A percentile compares a stretch with the other conserved stretches of the same genome.
Evolutionary conservation across 2,113 vertebrate species (phyloP).

Genomic region (Bubo blakistoni): DNA sequence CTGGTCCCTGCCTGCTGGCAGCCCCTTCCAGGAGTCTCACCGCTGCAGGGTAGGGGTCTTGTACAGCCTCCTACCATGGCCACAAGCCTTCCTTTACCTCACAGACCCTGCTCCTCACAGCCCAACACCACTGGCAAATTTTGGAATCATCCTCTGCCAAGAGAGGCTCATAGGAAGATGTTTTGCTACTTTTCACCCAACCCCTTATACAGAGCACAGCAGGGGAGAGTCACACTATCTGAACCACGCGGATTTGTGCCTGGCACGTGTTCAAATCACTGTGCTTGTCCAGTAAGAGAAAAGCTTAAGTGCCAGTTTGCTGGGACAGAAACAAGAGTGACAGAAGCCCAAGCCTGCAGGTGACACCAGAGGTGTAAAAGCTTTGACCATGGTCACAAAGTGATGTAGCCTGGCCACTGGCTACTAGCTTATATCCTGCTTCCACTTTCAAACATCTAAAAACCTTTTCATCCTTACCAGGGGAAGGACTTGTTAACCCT

Average conservation of each 20-base stretch:
- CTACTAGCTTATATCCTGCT: neutral
- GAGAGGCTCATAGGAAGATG: neutral
- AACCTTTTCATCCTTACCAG: neutral
- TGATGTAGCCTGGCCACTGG: fast-evolving
- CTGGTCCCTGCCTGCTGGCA: neutral
- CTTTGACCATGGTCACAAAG: neutral
- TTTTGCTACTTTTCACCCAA: neutral
- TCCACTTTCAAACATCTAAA: neutral
- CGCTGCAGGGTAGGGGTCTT: neutral
- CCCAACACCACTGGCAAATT: neutral
- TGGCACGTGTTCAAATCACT: fast-evolving
- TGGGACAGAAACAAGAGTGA: neutral
- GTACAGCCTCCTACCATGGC: fast-evolving
- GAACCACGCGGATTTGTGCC: neutral
- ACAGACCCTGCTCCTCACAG: neutral
- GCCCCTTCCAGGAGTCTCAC: neutral
- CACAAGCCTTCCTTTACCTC: fast-evolving
- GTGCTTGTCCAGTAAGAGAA: neutral
- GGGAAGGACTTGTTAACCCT: neutral
- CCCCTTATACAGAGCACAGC: fast-evolving
- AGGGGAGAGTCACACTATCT: fast-evolving
- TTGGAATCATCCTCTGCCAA: neutral
- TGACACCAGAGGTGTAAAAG: neutral
- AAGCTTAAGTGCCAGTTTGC: neutral
- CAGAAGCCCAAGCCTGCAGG: neutral